These are phyloP conservation scores for Hypocryptadius cinnamomeus DNA, from an alignment of 2,113 vertebrate species.

Conservation along the genomic window DNA sequence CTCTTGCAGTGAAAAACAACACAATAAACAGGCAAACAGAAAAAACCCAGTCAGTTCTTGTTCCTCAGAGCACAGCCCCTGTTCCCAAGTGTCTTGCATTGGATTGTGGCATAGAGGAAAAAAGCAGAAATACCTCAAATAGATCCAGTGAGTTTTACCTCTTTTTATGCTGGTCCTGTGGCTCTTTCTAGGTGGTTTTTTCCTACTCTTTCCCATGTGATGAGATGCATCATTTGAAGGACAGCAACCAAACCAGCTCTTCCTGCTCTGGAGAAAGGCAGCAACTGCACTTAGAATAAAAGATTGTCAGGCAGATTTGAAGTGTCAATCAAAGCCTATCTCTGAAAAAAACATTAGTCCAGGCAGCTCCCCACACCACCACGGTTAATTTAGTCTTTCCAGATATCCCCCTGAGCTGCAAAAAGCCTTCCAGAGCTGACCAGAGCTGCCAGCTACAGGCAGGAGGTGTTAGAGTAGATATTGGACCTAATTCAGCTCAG, in stretches of 20 bases:
- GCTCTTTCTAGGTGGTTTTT: neutral
- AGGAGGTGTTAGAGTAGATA: neutral
- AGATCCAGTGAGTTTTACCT: neutral
- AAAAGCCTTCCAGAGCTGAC: neutral
- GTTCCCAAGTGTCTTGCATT: neutral
- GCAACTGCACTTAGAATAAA: slow-evolving; percentile 8
- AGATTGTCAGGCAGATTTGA: slow-evolving; percentile 45
- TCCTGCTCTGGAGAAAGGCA: slow-evolving; percentile 19
- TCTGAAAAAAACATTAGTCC: slow-evolving; percentile 13
- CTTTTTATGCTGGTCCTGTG: neutral
- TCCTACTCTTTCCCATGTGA: neutral
- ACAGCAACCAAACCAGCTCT: slow-evolving; percentile 20
- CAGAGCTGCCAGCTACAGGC: slow-evolving; percentile 8
- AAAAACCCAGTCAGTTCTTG: neutral
- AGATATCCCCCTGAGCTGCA: slow-evolving; percentile 14
- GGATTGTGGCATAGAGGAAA: neutral
- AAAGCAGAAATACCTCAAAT: neutral
- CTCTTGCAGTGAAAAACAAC: neutral
- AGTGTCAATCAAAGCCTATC: slow-evolving; percentile 47
- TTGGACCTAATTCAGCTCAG: neutral
- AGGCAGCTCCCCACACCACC: neutral
- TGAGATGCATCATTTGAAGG: slow-evolving; percentile 27
- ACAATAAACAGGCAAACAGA: neutral
- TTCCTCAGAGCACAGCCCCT: neutral
- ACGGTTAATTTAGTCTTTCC: neutral